A percentile compares a stretch with the other conserved stretches of the same genome.
Evolutionary conservation across 2,888 invertebrate genomes (phyloP).

Genomic region (Archips crataeganus): DNA sequence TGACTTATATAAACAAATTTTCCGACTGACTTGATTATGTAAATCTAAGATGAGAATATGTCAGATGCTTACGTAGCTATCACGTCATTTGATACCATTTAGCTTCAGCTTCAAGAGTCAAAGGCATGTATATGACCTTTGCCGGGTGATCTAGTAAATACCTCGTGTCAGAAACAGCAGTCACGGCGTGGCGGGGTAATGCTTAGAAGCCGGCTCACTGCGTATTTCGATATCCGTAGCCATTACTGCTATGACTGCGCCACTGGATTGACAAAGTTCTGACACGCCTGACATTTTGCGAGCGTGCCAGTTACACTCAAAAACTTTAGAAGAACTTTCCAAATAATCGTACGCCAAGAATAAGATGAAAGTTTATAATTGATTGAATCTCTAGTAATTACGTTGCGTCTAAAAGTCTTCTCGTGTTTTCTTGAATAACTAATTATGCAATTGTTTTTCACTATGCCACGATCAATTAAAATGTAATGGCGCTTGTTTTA

Average conservation of each 20-base stretch:
- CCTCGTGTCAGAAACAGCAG: conserved; percentile 13
- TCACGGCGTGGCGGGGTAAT: neutral
- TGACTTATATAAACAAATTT: neutral
- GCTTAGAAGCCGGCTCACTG: conserved; percentile 19
- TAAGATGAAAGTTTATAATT: neutral
- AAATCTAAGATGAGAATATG: neutral
- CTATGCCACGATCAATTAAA: neutral
- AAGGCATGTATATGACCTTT: neutral
- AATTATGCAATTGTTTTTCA: neutral
- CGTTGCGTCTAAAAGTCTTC: neutral
- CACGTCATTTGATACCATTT: neutral
- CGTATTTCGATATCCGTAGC: conserved; percentile 35
- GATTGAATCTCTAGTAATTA: neutral
- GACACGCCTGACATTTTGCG: conserved; percentile 14
- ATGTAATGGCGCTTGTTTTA: neutral
- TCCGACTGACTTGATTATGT: neutral
- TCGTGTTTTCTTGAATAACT: neutral
- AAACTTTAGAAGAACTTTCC: neutral
- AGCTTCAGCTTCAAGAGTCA: neutral
- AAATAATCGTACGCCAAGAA: neutral
- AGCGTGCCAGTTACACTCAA: neutral
- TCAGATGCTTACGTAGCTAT: neutral
- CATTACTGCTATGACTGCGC: no score
- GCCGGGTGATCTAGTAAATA: neutral
- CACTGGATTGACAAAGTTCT: no score